Evolutionary conservation across 2,113 vertebrate species (phyloP).

Genomic region (Carassius auratus): DNA sequence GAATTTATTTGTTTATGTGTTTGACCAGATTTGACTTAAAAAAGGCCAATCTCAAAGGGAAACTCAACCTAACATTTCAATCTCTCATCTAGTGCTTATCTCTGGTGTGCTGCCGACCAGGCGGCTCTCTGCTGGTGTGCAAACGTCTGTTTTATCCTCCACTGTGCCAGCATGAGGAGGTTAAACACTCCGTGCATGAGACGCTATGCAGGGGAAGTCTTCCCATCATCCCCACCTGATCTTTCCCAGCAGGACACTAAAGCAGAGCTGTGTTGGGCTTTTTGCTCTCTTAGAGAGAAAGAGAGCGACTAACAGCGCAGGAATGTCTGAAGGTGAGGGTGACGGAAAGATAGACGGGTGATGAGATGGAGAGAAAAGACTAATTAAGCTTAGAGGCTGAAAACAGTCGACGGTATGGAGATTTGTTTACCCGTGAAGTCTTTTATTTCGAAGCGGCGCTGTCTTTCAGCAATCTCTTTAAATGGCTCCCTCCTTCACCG

Average conservation of each 20-base stretch:
- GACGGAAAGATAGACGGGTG: slow-evolving; percentile 19
- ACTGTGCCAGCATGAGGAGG: slow-evolving; percentile 9
- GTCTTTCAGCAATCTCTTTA: slow-evolving; percentile 39
- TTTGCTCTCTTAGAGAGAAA: slow-evolving; percentile 9
- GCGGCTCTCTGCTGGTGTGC: slow-evolving; percentile 26
- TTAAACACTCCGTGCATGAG: slow-evolving; percentile 26
- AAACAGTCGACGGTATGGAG: slow-evolving; percentile 46
- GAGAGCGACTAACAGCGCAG: slow-evolving; percentile 5
- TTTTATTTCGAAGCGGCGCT: slow-evolving; percentile 38
- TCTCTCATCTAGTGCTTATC: slow-evolving; percentile 18
- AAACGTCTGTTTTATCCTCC: slow-evolving; percentile 4
- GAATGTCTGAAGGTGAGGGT: slow-evolving; percentile 23
- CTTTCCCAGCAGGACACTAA: slow-evolving; percentile 34
- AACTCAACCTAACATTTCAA: neutral
- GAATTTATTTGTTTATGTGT: neutral
- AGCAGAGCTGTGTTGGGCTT: slow-evolving; percentile 8
- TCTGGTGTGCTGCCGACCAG: slow-evolving; percentile 16
- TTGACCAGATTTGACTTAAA: slow-evolving; percentile 9
- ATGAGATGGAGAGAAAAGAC: slow-evolving; percentile 29
- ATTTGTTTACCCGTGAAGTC: slow-evolving; percentile 46
- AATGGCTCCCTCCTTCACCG: slow-evolving; percentile 26
- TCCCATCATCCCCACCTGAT: slow-evolving; percentile 38
- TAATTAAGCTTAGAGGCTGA: slow-evolving; percentile 37
- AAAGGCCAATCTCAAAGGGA: slow-evolving; percentile 12
- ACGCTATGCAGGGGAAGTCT: slow-evolving; percentile 25